Conservation (phyloP, 2,797 vertebrate species). For the Oryzias sinensis region DNA sequence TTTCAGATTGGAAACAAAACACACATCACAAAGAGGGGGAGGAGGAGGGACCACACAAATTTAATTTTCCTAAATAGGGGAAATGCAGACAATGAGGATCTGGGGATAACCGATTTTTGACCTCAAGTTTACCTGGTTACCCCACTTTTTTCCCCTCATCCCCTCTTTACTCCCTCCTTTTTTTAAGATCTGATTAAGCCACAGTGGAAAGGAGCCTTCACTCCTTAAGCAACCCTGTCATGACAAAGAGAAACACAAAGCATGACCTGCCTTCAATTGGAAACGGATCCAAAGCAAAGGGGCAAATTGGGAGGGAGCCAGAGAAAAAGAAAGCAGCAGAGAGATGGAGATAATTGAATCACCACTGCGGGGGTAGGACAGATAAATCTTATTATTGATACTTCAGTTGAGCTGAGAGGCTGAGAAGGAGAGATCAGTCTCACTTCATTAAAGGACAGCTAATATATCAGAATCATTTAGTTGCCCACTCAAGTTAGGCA, state of each 20-base stretch:
- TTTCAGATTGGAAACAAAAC: constrained; percentile 70
- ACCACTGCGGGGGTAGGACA: constrained; percentile 63
- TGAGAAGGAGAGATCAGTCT: constrained; percentile 61
- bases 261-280: constrained; percentile 81
- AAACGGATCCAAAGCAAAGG: constrained; percentile 76
- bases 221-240: constrained; percentile 78
- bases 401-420: constrained; percentile 61
- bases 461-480: constrained; percentile 50
- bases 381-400: constrained; percentile 79
- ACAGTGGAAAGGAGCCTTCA: constrained; percentile 60
- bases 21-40: constrained; percentile 46
- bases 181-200: constrained; percentile 77
- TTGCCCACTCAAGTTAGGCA: constrained; percentile 32
- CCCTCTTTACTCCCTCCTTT: constrained; percentile 16
- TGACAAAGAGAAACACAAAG: constrained; percentile 81
- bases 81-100: constrained; percentile 71
- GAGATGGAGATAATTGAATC: constrained; percentile 77
- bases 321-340: constrained; percentile 52
- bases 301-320: constrained; percentile 46
- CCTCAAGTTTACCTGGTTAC: constrained; percentile 69
- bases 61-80: constrained; percentile 74
- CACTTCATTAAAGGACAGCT: constrained; percentile 61
- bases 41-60: constrained; percentile 71
- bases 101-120: constrained; percentile 80
- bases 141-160: constrained; percentile 40